phyloP scores from a whole-genome alignment of 2,888 invertebrate species.

The Alloscopus bannaensis region DNA sequence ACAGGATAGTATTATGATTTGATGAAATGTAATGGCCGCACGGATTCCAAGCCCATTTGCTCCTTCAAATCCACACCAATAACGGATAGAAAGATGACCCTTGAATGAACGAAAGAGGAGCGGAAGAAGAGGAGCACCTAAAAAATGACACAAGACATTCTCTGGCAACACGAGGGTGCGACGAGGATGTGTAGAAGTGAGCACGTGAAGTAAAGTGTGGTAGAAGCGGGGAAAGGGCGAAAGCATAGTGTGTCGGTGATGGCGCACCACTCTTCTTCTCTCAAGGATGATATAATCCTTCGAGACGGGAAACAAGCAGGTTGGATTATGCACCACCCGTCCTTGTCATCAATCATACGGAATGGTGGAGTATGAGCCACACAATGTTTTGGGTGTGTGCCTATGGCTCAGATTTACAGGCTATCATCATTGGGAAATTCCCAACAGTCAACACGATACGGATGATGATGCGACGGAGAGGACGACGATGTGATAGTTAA shows the following conservation, averaged over 20 bases:
- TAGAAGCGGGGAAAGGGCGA: slow-evolving; percentile 18
- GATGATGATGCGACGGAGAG: slow-evolving; percentile 10
- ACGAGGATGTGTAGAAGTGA: slow-evolving; percentile 36
- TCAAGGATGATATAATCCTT: slow-evolving; percentile 67
- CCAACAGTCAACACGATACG: slow-evolving; percentile 21
- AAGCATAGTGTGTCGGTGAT: too few relatives aligned
- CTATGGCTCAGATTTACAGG: slow-evolving; percentile 69
- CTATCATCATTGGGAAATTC: slow-evolving; percentile 6
- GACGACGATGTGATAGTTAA: too few relatives aligned
- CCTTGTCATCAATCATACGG: slow-evolving; percentile 73
- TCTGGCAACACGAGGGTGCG: slow-evolving; percentile 32
- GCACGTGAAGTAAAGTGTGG: too few relatives aligned
- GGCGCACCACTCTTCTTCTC: not conserved
- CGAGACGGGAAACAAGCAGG: slow-evolving; percentile 71
- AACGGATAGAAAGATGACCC: slow-evolving; percentile 36
- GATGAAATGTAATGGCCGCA: slow-evolving; percentile 50
- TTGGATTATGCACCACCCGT: slow-evolving; percentile 73
- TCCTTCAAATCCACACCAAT: slow-evolving; percentile 34
- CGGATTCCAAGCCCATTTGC: slow-evolving; percentile 29
- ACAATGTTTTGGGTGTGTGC: slow-evolving; percentile 48
- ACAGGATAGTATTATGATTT: slow-evolving; percentile 18
- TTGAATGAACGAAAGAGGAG: slow-evolving; percentile 48
- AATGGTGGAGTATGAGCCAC: slow-evolving; percentile 42
- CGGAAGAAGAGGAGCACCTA: slow-evolving; percentile 28
- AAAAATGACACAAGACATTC: not conserved